Evolutionary conservation across 92 coral and sea anemone species (phyloP).

Genomic region (Epizoanthus stellaris): DNA sequence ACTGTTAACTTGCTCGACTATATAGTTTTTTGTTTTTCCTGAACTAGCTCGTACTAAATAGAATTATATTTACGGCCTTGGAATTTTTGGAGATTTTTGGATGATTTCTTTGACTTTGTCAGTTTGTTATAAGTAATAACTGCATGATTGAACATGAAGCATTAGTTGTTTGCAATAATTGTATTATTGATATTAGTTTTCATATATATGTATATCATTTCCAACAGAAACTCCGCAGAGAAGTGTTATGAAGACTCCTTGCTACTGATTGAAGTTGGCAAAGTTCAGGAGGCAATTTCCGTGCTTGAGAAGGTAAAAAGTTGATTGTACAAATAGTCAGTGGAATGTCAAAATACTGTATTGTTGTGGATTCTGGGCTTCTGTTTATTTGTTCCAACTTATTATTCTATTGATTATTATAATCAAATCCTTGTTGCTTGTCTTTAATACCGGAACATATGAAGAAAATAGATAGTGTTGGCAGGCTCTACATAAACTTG

Average conservation of each 20-base stretch:
- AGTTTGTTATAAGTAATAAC: not conserved
- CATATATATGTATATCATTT: not conserved
- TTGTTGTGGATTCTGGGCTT: not conserved
- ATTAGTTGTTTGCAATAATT: not conserved
- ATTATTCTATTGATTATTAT: not conserved
- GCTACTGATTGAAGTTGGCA: conserved; percentile 52
- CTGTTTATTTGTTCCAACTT: not conserved
- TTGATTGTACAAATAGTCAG: not conserved
- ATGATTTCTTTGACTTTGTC: no score
- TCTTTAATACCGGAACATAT: no score
- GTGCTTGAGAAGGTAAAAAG: conserved; percentile 40
- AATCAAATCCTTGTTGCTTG: not conserved
- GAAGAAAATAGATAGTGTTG: no score
- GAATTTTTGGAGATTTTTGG: no score
- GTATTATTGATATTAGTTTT: not conserved
- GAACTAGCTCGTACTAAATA: no score
- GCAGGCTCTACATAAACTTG: no score
- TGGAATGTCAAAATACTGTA: not conserved
- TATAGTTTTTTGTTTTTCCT: no score
- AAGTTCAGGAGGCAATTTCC: conserved; percentile 49
- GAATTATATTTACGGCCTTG: no score
- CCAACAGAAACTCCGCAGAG: conserved; percentile 7
- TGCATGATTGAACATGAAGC: not conserved
- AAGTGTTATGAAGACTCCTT: conserved; percentile 35
- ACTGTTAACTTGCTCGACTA: no score